Percentiles rank a stretch among this genome's conserved stretches.
Evolutionary conservation across 92 coral and sea anemone species (phyloP).

Genomic region (Bergia puertoricense): DNA sequence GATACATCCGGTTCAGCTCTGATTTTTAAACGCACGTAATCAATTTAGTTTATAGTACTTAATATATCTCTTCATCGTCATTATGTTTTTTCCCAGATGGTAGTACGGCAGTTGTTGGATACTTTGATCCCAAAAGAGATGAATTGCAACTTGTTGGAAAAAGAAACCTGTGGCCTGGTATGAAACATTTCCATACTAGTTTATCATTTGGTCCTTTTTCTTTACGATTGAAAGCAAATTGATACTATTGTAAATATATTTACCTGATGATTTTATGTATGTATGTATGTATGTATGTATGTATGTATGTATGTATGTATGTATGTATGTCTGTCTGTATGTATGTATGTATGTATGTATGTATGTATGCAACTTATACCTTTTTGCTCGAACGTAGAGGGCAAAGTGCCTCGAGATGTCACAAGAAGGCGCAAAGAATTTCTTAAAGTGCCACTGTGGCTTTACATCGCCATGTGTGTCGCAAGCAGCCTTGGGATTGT

Average conservation of each 20-base stretch:
- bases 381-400: slow-evolving; percentile 36
- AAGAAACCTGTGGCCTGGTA: slow-evolving; percentile 86
- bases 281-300: too few species aligned
- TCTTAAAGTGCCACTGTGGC: slow-evolving; percentile 71
- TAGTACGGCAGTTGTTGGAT: slow-evolving; percentile 66
- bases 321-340: too few species aligned
- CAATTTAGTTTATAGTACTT: too few species aligned
- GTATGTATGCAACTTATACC: neutral
- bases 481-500: slow-evolving; percentile 72
- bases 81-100: slow-evolving; percentile 56
- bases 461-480: slow-evolving; percentile 57
- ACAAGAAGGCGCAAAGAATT: slow-evolving; percentile 62
- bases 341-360: too few species aligned
- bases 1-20: too few species aligned
- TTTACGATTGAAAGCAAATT: too few species aligned
- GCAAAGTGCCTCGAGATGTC: slow-evolving; percentile 70
- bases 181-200: neutral
- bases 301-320: too few species aligned
- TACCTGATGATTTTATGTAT: neutral
- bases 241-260: too few species aligned
- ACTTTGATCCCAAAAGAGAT: slow-evolving; percentile 61
- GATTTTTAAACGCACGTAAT: too few species aligned
- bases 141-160: slow-evolving; percentile 57
- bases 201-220: neutral
- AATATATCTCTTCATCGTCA: too few species aligned